Evolutionary conservation across 2,113 vertebrate genomes (phyloP), one percentile per base, ranked within the genome.

Genomic region (Zosterops lateralis): DNA sequence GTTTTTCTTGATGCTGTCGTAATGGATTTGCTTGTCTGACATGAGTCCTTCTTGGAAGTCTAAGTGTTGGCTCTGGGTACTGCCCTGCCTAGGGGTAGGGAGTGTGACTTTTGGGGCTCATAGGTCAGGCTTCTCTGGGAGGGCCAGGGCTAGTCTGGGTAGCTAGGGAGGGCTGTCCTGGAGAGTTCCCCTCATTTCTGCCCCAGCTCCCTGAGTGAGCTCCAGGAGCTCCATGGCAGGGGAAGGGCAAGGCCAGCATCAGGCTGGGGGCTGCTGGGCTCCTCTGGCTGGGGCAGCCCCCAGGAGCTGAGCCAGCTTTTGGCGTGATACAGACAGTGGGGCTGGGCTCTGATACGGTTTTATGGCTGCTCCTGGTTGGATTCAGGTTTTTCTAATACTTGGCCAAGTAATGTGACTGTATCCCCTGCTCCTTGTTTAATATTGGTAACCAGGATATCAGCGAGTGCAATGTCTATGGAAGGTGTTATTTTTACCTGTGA

Each of bases 391-490:
- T 50, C 47, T 71, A 24, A n/a, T 19, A 3, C 42, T 71, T 88
- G 70, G 62, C 44, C 68, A 64, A 54, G 6, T 11, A 38, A 38
- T 38, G 36, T 38, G 36, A 38, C 36, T 38, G 36, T 38, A 40
- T 17, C 45, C 40, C 67, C 29, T 18, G 4, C 17, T 64, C 17
- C 38, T 89, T 4, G 0, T 53, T 74, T n/a, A 26, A 45, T 47
- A 79, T 32, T 92, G 78, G 12, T 47, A 47, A 47, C 32, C 22
- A 58, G 51, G 50, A 5, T 48, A 17, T 76, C 32, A 28, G 56
- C 3, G 4, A 50, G 19, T 0, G 0, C 25, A 19, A 1, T 5
- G 13, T 34, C 20, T 29, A 6, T 28, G 22, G 62, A 14, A 58
- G 42, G 14, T 13, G 4, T 17, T 68, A 8, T 15, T 66, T 53